A percentile compares a stretch with the other conserved stretches of the same genome.
phyloP scores from a whole-genome alignment of 2,888 invertebrate genomes.

The Geotrupes spiniger region DNA sequence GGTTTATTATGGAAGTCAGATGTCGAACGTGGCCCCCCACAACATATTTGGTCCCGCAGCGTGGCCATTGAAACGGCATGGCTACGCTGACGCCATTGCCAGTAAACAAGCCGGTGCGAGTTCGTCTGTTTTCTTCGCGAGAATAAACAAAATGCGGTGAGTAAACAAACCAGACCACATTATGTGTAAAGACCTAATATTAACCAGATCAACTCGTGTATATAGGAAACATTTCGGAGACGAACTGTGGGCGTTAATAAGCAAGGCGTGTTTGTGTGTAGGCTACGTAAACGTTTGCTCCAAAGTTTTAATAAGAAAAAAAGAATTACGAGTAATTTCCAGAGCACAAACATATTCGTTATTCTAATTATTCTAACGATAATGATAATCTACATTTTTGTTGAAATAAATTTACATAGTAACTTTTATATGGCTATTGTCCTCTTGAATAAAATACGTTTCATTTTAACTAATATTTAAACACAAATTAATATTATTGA shows the following conservation, averaged over 20 bases:
- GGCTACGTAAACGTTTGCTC: too few species aligned
- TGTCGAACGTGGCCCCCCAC: slow-evolving; percentile 16
- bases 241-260: slow-evolving; percentile 3
- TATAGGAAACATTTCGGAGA: slow-evolving; percentile 17
- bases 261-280: neutral
- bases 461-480: too few species aligned
- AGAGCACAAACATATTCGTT: too few species aligned
- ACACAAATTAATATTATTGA: too few species aligned
- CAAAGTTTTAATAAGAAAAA: too few species aligned
- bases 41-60: slow-evolving; percentile 9
- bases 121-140: slow-evolving; percentile 28
- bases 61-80: slow-evolving; percentile 2
- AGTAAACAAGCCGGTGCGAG: slow-evolving; percentile 37
- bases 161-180: slow-evolving; percentile 33
- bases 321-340: too few species aligned
- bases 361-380: too few species aligned
- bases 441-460: too few species aligned
- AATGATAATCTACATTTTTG: too few species aligned
- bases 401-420: too few species aligned
- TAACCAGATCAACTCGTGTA: slow-evolving; percentile 33
- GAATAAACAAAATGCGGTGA: slow-evolving; percentile 25
- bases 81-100: slow-evolving; percentile 39
- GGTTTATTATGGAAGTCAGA: slow-evolving; percentile 7
- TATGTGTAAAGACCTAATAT: slow-evolving; percentile 29
- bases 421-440: too few species aligned